These are phyloP conservation scores for Daphoenositta chrysoptera DNA, from an alignment of 2,113 vertebrate species.

Conservation along the genomic window DNA sequence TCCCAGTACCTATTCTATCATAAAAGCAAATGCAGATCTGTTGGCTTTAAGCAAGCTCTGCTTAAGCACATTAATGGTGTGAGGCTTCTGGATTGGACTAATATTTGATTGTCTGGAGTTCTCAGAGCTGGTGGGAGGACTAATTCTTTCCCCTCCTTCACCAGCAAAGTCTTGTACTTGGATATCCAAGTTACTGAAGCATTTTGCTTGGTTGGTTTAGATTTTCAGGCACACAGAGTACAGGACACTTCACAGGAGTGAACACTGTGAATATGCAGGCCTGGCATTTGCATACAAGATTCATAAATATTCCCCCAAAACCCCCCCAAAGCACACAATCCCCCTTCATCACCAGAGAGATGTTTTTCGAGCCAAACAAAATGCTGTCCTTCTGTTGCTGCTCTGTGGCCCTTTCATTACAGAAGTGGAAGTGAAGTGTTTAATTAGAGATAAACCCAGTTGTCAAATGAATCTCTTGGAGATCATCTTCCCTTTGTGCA, in stretches of 20 bases:
- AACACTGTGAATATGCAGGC: not conserved
- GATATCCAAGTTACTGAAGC: not conserved
- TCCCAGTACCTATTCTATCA: not conserved
- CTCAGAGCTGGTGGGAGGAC: not conserved
- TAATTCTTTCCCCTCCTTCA: not conserved
- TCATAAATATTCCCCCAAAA: not conserved
- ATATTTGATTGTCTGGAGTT: not conserved
- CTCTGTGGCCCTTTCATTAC: not conserved
- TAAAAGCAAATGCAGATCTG: not conserved
- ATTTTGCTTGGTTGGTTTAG: not conserved
- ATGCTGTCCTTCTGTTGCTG: not conserved
- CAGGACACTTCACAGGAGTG: not conserved
- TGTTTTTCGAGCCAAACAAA: not conserved
- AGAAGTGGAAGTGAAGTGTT: not conserved
- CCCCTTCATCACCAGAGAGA: rapidly evolving
- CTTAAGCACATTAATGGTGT: not conserved
- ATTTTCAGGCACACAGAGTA: not conserved
- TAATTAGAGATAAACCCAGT: not conserved
- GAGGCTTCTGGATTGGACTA: not conserved
- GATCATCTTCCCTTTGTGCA: not conserved
- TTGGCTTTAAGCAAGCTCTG: not conserved
- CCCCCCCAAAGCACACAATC: not conserved
- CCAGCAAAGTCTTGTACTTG: not conserved
- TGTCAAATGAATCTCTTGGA: not conserved
- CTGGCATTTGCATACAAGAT: not conserved